phyloP scores from a whole-genome alignment of 2,888 invertebrate species.

The Cheilosia soror region DNA sequence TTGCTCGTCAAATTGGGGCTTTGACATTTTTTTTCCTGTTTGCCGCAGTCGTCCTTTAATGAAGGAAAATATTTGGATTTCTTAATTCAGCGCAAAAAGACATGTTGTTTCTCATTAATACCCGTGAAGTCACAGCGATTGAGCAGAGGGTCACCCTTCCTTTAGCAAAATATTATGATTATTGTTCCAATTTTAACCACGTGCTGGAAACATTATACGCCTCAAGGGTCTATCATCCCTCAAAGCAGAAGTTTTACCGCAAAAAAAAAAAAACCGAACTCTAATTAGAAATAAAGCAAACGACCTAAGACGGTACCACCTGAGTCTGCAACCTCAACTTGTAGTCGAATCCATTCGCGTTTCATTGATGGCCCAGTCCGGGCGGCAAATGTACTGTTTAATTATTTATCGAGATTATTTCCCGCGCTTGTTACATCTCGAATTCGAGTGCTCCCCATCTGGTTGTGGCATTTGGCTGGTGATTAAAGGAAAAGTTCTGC shows the following conservation, averaged over 20 bases:
- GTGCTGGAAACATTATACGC: slow-evolving; percentile 59
- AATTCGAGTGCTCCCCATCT: slow-evolving; percentile 64
- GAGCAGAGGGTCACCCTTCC: slow-evolving; percentile 19
- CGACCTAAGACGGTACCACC: slow-evolving; percentile 52
- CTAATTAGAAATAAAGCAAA: slow-evolving; percentile 58
- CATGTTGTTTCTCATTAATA: slow-evolving; percentile 44
- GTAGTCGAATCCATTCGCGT: slow-evolving; percentile 48
- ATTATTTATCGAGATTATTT: slow-evolving; percentile 65
- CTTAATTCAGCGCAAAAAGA: slow-evolving; percentile 53
- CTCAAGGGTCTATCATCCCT: slow-evolving; percentile 43
- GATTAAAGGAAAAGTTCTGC: slow-evolving; percentile 64
- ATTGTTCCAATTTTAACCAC: slow-evolving; percentile 64
- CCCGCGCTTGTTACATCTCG: slow-evolving; percentile 39
- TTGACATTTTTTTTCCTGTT: slow-evolving; percentile 55
- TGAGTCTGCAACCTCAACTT: slow-evolving; percentile 31
- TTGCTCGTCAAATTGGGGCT: slow-evolving; percentile 58
- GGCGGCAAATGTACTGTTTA: slow-evolving; percentile 20
- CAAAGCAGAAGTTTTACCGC: not conserved
- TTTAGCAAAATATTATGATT: slow-evolving; percentile 62
- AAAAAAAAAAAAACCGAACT: slow-evolving; percentile 20
- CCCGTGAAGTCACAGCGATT: slow-evolving; percentile 45
- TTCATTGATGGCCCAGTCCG: slow-evolving; percentile 12
- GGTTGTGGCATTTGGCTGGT: slow-evolving; percentile 68
- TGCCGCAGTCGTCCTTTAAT: slow-evolving; percentile 58
- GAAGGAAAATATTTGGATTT: slow-evolving; percentile 72